These are phyloP conservation scores for Ethmia dodecea DNA, from an alignment of 2,888 invertebrate species.

Conservation along the genomic window DNA sequence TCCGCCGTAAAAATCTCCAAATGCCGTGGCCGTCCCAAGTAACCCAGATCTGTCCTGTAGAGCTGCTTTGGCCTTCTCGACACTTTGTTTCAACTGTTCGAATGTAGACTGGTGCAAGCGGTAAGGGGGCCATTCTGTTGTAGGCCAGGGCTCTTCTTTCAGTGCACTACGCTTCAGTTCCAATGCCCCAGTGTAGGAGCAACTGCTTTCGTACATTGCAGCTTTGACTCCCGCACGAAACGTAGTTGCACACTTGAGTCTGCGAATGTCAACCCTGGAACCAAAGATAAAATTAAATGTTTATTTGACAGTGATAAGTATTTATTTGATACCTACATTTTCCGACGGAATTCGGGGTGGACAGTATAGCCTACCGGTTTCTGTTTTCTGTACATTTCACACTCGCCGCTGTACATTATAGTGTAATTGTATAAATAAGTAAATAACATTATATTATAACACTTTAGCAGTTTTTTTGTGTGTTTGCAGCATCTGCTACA, in stretches of 20 bases:
- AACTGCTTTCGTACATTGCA: slow-evolving; percentile 95
- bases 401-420: no score
- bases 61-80: slow-evolving; percentile 93
- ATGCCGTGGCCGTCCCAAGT: slow-evolving; percentile 84
- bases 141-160: slow-evolving; percentile 77
- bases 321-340: not conserved
- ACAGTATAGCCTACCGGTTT: no score
- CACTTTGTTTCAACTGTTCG: slow-evolving; percentile 93
- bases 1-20: slow-evolving; percentile 81
- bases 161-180: slow-evolving; percentile 85
- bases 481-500: no score
- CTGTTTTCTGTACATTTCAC: no score
- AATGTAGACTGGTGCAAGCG: slow-evolving; percentile 92
- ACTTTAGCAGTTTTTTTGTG: no score
- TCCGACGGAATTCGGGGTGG: not conserved
- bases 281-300: slow-evolving; percentile 10
- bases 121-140: slow-evolving; percentile 86
- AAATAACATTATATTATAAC: no score
- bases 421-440: no score
- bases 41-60: slow-evolving; percentile 84
- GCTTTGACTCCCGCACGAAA: slow-evolving; percentile 59
- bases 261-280: slow-evolving; percentile 58
- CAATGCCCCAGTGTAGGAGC: slow-evolving; percentile 91
- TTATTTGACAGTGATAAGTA: no score
- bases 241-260: slow-evolving; percentile 60